Evolutionary conservation across 30 jellyfish, hydroid and myxozoan genomes (phyloP), one percentile per base, ranked within the genome.

Genomic region (Haliclystus octoradiatus): DNA sequence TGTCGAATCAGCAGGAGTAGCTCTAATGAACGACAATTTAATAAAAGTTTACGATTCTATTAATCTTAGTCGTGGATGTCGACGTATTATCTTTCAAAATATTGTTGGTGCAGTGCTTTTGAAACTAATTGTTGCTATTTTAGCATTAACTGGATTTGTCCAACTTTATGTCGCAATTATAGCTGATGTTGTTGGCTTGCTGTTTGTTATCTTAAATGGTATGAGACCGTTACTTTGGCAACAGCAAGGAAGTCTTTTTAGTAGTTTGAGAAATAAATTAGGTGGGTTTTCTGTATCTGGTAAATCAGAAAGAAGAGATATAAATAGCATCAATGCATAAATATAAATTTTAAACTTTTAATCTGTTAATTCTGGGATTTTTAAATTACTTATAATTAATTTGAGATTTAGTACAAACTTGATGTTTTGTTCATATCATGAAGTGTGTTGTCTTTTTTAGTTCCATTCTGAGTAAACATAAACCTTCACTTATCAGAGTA

Each of bases 1-100:
- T 24, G 78, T 86, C 34, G 85, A 88, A 33, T 88, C 95, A 1
- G 97, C 97, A 0, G 95, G 80, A 30, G 83, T 88, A 33, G 78
- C 93, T 26, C 72, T 80, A 28, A 88, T 88, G 97, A 80, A 78
- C 26, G 97, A 88, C 74, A 81, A 71, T 30, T 65, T 88, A 65
- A 49, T 71, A 70, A 80, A 63, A 71, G 76, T 88, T 40, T 85
- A 88, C 1, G 90, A 75, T 22, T 63, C 70, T 13, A 31, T 88
- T 5, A 31, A 35, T 49, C 77, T 80, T 50, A 77, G 93, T 68
- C 74, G 69, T 69, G 66, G 72, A 46, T 75, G 92, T 29, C 70
- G 94, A 33, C 66, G 72, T 19, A 70, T 78, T 34, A 85, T 86
- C 49, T 62, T 68, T n/a, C 91, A 86, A 62, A 86, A 80, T 68